phyloP scores from a whole-genome alignment of 2,797 vertebrate species.

The Caiman crocodilus region DNA sequence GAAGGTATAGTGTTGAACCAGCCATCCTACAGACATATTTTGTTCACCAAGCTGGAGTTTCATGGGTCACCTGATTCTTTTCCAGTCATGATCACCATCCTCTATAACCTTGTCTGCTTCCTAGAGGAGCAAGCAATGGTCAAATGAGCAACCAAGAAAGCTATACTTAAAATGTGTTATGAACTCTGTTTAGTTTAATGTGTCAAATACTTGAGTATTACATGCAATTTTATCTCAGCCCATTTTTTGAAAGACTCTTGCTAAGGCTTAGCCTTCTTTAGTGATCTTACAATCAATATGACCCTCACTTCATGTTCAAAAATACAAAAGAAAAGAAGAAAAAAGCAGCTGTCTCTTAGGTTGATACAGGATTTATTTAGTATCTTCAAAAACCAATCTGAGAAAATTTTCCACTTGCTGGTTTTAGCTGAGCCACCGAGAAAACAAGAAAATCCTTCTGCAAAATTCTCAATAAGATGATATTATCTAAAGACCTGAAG shows the following conservation, averaged over 20 bases:
- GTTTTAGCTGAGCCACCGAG: constrained; percentile 84
- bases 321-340: constrained; percentile 76
- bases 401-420: constrained; percentile 93
- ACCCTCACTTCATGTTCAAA: constrained; percentile 79
- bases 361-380: constrained; percentile 89
- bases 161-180: constrained; percentile 71
- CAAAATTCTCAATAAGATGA: constrained; percentile 86
- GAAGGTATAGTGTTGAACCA: not conserved
- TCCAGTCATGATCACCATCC: constrained; percentile 70
- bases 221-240: constrained; percentile 72
- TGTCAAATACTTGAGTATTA: constrained; percentile 72
- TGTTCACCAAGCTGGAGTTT: constrained; percentile 53
- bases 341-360: constrained; percentile 84
- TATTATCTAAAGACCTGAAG: constrained; percentile 91
- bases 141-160: constrained; percentile 71
- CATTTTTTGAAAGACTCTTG: constrained; percentile 80
- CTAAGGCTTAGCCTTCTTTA: constrained; percentile 80
- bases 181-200: constrained; percentile 75
- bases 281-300: constrained; percentile 83
- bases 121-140: constrained; percentile 71
- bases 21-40: constrained; percentile 10
- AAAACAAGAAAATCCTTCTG: constrained; percentile 89
- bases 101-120: constrained; percentile 73
- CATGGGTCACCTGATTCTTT: constrained; percentile 73
- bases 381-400: constrained; percentile 92